Conservation (phyloP, 2,797 vertebrate species). For the Peromyscus attwateri region DNA sequence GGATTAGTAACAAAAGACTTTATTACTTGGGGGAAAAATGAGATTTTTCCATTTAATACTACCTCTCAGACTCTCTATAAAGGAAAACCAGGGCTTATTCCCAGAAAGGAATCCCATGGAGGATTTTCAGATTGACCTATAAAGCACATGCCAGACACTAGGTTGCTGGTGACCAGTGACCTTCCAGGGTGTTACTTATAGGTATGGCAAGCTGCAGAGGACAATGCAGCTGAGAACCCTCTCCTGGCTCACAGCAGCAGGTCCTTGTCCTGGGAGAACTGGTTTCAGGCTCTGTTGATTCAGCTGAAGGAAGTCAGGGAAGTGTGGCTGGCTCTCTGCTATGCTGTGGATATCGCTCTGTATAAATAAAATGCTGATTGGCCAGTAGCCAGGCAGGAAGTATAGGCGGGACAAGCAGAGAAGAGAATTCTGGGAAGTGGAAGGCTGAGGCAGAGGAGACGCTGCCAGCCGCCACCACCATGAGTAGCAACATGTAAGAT, state of each 20-base stretch:
- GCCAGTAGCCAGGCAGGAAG: too few species aligned
- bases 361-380: too few species aligned
- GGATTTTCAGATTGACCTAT: not conserved
- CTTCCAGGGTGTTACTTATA: not conserved
- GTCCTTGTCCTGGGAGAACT: not conserved
- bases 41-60: conserved; percentile 93
- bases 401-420: too few species aligned
- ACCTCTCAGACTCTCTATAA: conserved; percentile 90
- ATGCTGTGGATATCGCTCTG: too few species aligned
- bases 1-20: conserved; percentile 91
- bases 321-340: not conserved
- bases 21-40: conserved; percentile 91
- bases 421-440: too few species aligned
- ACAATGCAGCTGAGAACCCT: not conserved
- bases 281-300: not conserved
- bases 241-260: not conserved
- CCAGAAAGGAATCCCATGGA: not conserved
- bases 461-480: too few species aligned
- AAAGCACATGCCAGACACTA: not conserved
- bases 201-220: not conserved
- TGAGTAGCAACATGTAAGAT: too few species aligned
- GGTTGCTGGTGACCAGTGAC: not conserved
- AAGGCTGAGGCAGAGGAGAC: too few species aligned
- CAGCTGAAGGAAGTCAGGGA: not conserved
- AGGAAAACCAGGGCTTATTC: conserved; percentile 89